phyloP scores from a whole-genome alignment of 2,113 vertebrate genomes.

The Dicaeum eximium region DNA sequence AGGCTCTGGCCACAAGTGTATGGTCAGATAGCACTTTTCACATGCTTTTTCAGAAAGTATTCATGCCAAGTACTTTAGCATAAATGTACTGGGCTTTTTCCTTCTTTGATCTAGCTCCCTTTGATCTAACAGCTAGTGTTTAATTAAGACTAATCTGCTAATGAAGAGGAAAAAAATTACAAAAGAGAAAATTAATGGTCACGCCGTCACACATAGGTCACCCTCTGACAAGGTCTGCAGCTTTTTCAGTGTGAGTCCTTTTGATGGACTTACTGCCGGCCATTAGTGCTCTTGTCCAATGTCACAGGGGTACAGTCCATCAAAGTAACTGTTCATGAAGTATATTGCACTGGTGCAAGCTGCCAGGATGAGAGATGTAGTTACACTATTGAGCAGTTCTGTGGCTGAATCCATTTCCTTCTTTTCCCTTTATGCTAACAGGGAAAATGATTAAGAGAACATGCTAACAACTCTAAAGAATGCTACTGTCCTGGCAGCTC shows the following conservation, averaged over 20 bases:
- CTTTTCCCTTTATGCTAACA: not conserved
- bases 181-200: not conserved
- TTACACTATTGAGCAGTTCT: not conserved
- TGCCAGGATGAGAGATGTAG: not conserved
- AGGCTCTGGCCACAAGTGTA: not conserved
- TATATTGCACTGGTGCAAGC: not conserved
- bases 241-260: not conserved
- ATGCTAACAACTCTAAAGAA: not conserved
- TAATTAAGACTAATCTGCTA: slow-evolving; percentile 38
- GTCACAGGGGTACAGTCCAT: not conserved
- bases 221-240: not conserved
- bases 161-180: not conserved
- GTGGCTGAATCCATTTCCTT: not conserved
- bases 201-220: not conserved
- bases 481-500: not conserved
- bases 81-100: not conserved
- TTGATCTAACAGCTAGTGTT: not conserved
- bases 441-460: not conserved
- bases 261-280: not conserved
- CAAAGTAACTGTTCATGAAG: not conserved
- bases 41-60: not conserved
- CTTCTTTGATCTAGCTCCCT: slow-evolving; percentile 8
- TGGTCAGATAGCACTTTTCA: not conserved
- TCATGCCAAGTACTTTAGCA: not conserved
- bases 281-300: not conserved